Base-by-base conservation (phyloP, 2,888 invertebrate genomes). In the Teleiodes luculella region DNA sequence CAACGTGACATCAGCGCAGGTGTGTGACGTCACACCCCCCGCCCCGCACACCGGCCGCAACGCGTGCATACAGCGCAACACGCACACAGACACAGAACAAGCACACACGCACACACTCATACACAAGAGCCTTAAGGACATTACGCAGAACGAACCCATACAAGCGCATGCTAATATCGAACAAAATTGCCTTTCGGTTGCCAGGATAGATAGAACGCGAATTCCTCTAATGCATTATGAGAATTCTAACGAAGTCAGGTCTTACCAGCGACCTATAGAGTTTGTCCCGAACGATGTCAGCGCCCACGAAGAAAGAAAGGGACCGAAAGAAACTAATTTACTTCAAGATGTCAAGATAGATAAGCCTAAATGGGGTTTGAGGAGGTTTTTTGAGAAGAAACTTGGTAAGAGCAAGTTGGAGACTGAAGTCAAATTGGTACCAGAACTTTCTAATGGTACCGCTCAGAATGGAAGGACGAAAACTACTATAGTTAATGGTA, bases 61-160 rank as follows among this genome's bases (percentile, higher is more conserved):
- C 88, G 93, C 94, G 8, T 97, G 96, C 78, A 97, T 97, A 76
- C 97, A 96, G 8, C 91, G 95, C 0, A 88, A 87, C 71, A 86
- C 86, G 8, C 79, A 79, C 61, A 96, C 82, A 80, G 93, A 62
- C 92, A 92, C 86, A 76, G 18, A 37, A 7, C 91, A 62, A 77
- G 91, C 52, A 78, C 90, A 67, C 78, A 91, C 87, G 0, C 84
- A 86, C 0, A 71, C 86, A 59, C 82, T 93, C 6, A 91, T 93
- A 57, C 93, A 93, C 61, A 93, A 93, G 64, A 93, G 93, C 1
- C 79, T 92, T 0, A 93, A 93, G 70, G 93, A 93, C 65, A 78
- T 83, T 0, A 67, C 79, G n/a, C n/a, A n/a, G n/a, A n/a, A n/a
- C 0, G 60, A 65, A 0, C 68, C 68, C 0, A n/a, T n/a, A n/a